Evolutionary conservation across 2,888 invertebrate species (phyloP).

Genomic region (Thymelicus sylvestris): DNA sequence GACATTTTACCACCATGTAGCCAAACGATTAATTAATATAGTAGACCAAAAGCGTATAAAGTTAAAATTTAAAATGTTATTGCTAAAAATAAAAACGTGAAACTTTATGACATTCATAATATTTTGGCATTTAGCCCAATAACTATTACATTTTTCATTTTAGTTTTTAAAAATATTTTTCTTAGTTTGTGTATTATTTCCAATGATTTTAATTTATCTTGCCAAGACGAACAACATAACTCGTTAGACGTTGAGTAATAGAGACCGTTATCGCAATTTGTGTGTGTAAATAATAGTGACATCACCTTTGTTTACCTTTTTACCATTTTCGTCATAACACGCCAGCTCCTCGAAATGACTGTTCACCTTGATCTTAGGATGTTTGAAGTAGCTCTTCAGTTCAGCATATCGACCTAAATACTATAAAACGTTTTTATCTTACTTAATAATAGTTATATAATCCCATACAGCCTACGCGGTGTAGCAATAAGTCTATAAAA

Average conservation of each 20-base stretch:
- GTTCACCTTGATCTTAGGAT: slow-evolving; percentile 64
- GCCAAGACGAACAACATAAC: not conserved
- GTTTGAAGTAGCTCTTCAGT: slow-evolving; percentile 63
- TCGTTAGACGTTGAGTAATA: slow-evolving; percentile 10
- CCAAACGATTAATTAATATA: too few relatives aligned
- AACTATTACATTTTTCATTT: too few relatives aligned
- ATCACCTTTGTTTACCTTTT: slow-evolving; percentile 57
- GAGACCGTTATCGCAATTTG: slow-evolving; percentile 6
- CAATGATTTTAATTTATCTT: slow-evolving; percentile 8
- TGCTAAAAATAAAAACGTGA: too few relatives aligned
- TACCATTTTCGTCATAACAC: slow-evolving; percentile 60
- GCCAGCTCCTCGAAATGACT: slow-evolving; percentile 74
- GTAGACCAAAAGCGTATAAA: too few relatives aligned
- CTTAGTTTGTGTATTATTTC: not conserved
- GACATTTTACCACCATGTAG: too few relatives aligned
- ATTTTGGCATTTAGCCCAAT: too few relatives aligned
- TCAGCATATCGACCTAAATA: slow-evolving; percentile 73
- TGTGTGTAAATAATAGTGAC: slow-evolving; percentile 9
- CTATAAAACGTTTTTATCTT: slow-evolving; percentile 48
- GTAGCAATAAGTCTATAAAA: too few relatives aligned
- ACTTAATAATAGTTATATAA: not conserved
- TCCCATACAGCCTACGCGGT: too few relatives aligned
- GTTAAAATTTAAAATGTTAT: too few relatives aligned
- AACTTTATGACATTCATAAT: too few relatives aligned
- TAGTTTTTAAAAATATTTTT: too few relatives aligned